A percentile compares a stretch with the other conserved stretches of the same genome.
phyloP scores from a whole-genome alignment of 2,888 invertebrate genomes.

The Allophyes oxyacanthae region DNA sequence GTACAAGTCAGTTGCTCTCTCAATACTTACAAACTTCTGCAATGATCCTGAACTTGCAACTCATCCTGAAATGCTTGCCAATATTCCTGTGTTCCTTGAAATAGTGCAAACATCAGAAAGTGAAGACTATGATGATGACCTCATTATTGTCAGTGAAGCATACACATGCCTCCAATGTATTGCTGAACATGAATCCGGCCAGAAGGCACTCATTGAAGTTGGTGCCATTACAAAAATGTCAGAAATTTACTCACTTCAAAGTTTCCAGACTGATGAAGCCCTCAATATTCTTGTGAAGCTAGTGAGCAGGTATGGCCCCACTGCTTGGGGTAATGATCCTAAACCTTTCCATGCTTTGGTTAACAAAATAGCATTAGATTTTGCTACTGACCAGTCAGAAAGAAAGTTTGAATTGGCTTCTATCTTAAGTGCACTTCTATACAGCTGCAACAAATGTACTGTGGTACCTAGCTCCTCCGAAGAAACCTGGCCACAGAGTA shows the following conservation, averaged over 20 bases:
- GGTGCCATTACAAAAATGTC: conserved; percentile 95
- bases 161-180: conserved; percentile 95
- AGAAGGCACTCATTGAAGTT: conserved; percentile 93
- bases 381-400: conserved; percentile 96
- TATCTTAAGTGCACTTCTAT: conserved; percentile 93
- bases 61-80: conserved; percentile 95
- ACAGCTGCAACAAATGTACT: conserved; percentile 92
- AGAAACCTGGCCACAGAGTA: conserved; percentile 94
- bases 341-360: conserved; percentile 94
- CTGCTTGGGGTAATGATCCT: conserved; percentile 94
- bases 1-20: conserved; percentile 97
- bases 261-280: conserved; percentile 97
- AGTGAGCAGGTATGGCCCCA: conserved; percentile 92
- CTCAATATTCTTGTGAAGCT: conserved; percentile 94
- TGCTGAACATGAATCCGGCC: conserved; percentile 93
- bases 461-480: conserved; percentile 91
- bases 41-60: conserved; percentile 94
- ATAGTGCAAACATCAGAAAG: conserved; percentile 96
- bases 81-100: conserved; percentile 94
- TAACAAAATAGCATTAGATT: conserved; percentile 95
- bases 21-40: conserved; percentile 96
- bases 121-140: conserved; percentile 95
- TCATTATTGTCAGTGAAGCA: conserved; percentile 96
- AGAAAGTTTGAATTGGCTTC: conserved; percentile 96
- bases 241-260: conserved; percentile 95